phyloP scores from a whole-genome alignment of 2,113 vertebrate genomes.

The Phyllostomus discolor region DNA sequence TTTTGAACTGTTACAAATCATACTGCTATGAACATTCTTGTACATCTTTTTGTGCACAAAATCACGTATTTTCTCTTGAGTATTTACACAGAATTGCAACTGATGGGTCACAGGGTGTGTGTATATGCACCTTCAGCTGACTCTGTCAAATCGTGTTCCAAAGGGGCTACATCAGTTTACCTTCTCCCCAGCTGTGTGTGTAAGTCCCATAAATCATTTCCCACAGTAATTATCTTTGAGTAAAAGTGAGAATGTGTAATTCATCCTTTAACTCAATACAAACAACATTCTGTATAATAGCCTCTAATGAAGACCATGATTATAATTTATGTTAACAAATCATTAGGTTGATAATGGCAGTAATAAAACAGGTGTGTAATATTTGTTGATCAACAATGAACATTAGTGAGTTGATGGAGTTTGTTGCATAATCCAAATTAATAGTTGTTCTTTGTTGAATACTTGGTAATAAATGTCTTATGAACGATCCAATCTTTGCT shows the following conservation, averaged over 20 bases:
- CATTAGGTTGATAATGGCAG: neutral
- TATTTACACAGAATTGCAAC: neutral
- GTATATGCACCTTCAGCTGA: neutral
- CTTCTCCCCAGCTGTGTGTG: neutral
- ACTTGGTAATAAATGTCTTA: neutral
- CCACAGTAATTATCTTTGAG: neutral
- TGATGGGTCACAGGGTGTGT: neutral
- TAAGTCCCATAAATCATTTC: slow-evolving; percentile 20
- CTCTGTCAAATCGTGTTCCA: neutral
- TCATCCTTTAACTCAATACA: slow-evolving; percentile 17
- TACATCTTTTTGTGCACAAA: neutral
- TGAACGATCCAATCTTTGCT: neutral
- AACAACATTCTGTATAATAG: slow-evolving; percentile 10
- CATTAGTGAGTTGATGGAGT: neutral
- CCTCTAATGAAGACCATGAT: slow-evolving; percentile 8
- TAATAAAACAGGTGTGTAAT: slow-evolving; percentile 32
- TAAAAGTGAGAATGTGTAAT: slow-evolving; percentile 23
- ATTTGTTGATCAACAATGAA: neutral
- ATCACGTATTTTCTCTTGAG: neutral
- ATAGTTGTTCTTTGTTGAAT: neutral
- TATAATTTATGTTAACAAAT: slow-evolving; percentile 45
- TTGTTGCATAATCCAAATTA: slow-evolving; percentile 26
- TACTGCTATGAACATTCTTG: neutral
- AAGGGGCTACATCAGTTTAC: neutral
- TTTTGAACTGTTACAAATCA: neutral